Evolutionary conservation across 1,140 invertebrate species (phyloP).

Genomic region (Megalopta genalis): DNA sequence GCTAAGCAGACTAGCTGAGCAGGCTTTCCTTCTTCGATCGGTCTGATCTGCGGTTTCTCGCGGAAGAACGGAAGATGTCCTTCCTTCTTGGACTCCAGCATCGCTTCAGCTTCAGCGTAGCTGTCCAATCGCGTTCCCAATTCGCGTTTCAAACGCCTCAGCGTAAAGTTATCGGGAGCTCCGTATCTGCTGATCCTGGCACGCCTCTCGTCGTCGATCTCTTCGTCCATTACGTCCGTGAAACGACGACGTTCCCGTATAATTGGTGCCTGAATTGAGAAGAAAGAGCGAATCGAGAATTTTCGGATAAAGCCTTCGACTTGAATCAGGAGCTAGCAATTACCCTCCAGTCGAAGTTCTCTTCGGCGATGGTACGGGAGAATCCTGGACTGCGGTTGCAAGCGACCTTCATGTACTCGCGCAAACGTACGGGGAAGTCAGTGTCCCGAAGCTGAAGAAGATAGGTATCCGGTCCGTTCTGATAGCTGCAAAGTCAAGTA

Average conservation of each 20-base stretch:
- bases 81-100: conserved; percentile 89
- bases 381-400: conserved; percentile 86
- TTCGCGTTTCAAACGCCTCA: conserved; percentile 89
- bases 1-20: conserved; percentile 91
- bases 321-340: conserved; percentile 56
- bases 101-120: conserved; percentile 91
- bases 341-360: conserved; percentile 89
- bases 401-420: conserved; percentile 96
- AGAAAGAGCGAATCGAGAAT: neutral
- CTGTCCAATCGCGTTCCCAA: conserved; percentile 88
- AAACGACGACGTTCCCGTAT: conserved; percentile 94
- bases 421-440: conserved; percentile 93
- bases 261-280: conserved; percentile 86
- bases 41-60: conserved; percentile 88
- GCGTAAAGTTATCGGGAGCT: conserved; percentile 84
- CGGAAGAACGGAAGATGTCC: conserved; percentile 90
- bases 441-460: conserved; percentile 94
- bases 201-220: conserved; percentile 94
- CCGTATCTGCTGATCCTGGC: conserved; percentile 90
- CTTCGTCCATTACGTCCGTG: conserved; percentile 97
- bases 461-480: conserved; percentile 97
- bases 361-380: conserved; percentile 83
- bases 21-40: conserved; percentile 89
- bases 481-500: conserved; percentile 85
- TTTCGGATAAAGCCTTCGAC: neutral